Percentiles rank a stretch among this genome's conserved stretches.
phyloP scores from a whole-genome alignment of 2,797 vertebrate species.

The Luscinia megarhynchos region DNA sequence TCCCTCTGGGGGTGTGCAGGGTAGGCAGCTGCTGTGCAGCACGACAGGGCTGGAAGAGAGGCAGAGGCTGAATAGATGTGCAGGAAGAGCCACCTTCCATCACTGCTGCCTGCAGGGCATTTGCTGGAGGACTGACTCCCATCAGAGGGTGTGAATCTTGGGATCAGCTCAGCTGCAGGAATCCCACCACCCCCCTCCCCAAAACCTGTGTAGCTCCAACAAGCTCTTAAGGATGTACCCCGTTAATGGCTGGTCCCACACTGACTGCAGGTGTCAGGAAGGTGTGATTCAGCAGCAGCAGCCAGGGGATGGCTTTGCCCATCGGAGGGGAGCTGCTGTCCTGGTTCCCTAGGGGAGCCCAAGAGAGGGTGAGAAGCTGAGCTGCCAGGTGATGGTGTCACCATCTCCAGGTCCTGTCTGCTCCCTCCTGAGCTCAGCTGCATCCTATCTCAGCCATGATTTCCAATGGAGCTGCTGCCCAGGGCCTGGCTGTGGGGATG shows the following conservation, averaged over 20 bases:
- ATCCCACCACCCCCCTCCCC: not conserved
- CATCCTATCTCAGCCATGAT: accelerated
- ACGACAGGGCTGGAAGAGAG: accelerated
- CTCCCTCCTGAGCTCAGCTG: not conserved
- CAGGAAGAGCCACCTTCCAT: not conserved
- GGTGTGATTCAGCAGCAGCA: not conserved
- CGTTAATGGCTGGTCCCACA: not conserved
- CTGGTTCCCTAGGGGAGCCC: not conserved
- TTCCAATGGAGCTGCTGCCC: not conserved
- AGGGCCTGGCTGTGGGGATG: not conserved
- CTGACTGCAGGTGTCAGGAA: not conserved
- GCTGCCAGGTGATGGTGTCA: not conserved
- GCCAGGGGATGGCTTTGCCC: not conserved
- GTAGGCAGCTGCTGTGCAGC: not conserved
- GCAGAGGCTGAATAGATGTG: not conserved
- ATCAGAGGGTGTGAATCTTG: not conserved
- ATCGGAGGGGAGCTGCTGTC: accelerated
- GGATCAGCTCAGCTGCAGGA: not conserved
- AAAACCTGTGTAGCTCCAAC: not conserved
- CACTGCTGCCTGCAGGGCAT: not conserved
- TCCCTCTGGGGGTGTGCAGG: accelerated
- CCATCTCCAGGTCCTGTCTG: not conserved
- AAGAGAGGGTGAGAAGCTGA: not conserved
- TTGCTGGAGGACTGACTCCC: not conserved
- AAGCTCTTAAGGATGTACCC: not conserved